Evolutionary conservation across 2,888 invertebrate genomes (phyloP).

Genomic region (Empis livida): DNA sequence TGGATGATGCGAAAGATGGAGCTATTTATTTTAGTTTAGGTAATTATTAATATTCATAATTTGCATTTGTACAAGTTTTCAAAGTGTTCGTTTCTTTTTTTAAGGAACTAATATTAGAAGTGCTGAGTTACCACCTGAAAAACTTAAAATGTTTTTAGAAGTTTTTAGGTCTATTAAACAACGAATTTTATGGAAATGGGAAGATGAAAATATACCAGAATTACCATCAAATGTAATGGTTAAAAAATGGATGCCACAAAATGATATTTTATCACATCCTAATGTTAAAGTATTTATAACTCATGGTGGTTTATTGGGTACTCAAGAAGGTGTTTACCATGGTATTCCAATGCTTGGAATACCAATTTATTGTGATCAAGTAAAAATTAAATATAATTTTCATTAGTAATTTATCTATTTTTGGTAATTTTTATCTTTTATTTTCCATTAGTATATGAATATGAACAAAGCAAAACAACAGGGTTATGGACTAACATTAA

Average conservation of each 20-base stretch:
- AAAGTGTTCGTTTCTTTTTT: not conserved
- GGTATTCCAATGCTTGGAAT: conserved; percentile 37
- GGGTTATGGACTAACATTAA: conserved; percentile 30
- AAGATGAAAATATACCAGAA: conserved; percentile 29
- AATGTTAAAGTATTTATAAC: conserved; percentile 37
- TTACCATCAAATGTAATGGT: conserved; percentile 36
- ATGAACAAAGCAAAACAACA: conserved; percentile 27
- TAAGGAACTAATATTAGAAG: conserved; percentile 37
- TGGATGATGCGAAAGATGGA: conserved; percentile 34
- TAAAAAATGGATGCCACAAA: conserved; percentile 42
- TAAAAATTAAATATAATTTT: conserved; percentile 4
- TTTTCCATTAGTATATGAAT: conserved; percentile 28
- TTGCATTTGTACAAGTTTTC: not conserved
- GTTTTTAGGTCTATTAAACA: conserved; percentile 35
- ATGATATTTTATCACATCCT: conserved; percentile 37
- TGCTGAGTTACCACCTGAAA: conserved; percentile 32
- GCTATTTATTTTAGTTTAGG: conserved; percentile 39
- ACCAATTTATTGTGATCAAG: conserved; percentile 37
- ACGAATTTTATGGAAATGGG: conserved; percentile 39
- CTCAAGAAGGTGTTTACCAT: conserved; percentile 34
- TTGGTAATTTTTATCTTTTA: conserved; percentile 8
- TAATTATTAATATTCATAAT: conserved; percentile 7
- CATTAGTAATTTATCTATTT: not conserved
- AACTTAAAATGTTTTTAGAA: conserved; percentile 29
- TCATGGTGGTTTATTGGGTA: conserved; percentile 36